These are phyloP conservation scores for Mormyrus proboscirostris DNA, from an alignment of 2,797 vertebrate species.

Conservation along the genomic window DNA sequence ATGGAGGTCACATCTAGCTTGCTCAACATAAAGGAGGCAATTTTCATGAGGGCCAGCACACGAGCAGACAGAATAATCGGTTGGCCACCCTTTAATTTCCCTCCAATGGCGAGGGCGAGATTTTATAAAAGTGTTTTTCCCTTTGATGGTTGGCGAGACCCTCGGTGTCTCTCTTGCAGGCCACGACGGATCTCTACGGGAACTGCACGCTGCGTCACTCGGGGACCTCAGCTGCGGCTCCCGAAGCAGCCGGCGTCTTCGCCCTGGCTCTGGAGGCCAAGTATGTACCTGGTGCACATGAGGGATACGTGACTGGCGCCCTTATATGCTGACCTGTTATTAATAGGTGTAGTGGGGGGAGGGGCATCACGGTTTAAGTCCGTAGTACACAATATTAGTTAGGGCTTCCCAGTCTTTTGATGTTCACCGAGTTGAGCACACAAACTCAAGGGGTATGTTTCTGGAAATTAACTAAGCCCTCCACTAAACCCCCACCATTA, in stretches of 20 bases:
- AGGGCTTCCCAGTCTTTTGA: neutral
- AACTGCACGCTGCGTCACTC: constrained; percentile 98
- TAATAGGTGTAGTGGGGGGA: neutral
- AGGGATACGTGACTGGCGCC: neutral
- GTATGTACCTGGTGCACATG: constrained; percentile 61
- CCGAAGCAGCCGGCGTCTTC: constrained; percentile 94
- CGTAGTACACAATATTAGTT: neutral
- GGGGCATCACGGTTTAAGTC: neutral
- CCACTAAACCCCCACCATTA: neutral
- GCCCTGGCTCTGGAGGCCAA: constrained; percentile 94
- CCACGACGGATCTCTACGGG: constrained; percentile 96
- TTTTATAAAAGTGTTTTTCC: neutral
- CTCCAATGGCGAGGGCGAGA: neutral
- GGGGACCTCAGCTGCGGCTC: constrained; percentile 94
- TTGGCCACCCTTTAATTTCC: neutral
- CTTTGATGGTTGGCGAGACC: neutral
- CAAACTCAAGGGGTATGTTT: neutral
- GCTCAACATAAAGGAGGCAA: neutral
- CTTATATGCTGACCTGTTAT: neutral
- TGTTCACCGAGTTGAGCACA: neutral
- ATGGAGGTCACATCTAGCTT: neutral
- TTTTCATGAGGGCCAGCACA: neutral
- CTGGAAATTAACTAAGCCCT: neutral
- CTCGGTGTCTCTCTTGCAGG: constrained; percentile 62
- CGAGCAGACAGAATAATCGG: neutral